phyloP scores from a whole-genome alignment of 2,888 invertebrate genomes.

The Dicyrtomina minuta region DNA sequence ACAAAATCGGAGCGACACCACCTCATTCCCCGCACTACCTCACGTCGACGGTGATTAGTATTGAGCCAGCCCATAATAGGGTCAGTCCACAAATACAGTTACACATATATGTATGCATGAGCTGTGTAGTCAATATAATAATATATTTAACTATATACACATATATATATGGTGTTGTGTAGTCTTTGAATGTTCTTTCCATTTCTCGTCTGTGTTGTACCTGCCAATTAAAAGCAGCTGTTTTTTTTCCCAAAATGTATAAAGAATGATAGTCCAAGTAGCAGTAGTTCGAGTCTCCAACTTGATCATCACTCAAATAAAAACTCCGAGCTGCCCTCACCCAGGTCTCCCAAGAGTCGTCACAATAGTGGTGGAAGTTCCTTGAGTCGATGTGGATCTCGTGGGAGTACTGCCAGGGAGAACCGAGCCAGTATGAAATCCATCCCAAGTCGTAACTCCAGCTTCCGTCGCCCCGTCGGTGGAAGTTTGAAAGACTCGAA shows the following conservation, averaged over 20 bases:
- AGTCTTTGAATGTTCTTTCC: too few relatives aligned
- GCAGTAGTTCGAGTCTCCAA: constrained; percentile 34
- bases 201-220: background rate
- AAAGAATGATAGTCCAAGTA: constrained; percentile 32
- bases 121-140: too few relatives aligned
- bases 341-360: constrained; percentile 32
- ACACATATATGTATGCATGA: background rate
- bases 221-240: background rate
- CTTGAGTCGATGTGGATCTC: constrained; percentile 33
- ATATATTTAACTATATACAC: too few relatives aligned
- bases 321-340: constrained; percentile 32
- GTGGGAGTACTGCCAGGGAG: constrained; percentile 21
- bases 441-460: constrained; percentile 31
- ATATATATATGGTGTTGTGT: too few relatives aligned
- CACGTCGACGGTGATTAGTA: constrained; percentile 34
- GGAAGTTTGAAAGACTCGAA: constrained; percentile 34
- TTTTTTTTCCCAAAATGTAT: background rate
- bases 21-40: constrained; percentile 33
- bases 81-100: constrained; percentile 10
- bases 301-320: constrained; percentile 27
- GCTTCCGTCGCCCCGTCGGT: constrained; percentile 30
- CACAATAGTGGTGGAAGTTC: constrained; percentile 38
- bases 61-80: constrained; percentile 30
- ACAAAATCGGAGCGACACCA: constrained; percentile 17
- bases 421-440: constrained; percentile 35